A percentile compares a stretch with the other conserved stretches of the same genome.
These are phyloP conservation scores for Pherbina coryleti DNA, from an alignment of 2,888 invertebrate genomes.

Conservation along the genomic window DNA sequence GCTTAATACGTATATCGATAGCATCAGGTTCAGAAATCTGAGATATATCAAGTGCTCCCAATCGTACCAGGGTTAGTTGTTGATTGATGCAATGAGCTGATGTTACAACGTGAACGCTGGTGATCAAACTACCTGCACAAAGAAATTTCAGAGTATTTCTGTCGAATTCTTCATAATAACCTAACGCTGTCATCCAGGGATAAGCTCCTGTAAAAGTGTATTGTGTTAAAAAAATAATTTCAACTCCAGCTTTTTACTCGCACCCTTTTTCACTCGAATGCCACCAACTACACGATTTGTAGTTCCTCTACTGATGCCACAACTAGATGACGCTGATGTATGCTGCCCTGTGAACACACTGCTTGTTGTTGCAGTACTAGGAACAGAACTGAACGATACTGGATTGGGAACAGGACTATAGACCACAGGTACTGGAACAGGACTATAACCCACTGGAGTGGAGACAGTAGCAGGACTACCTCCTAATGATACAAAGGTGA, in stretches of 20 bases:
- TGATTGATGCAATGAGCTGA: conserved; percentile 73
- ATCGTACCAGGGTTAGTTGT: conserved; percentile 73
- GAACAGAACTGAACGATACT: neutral
- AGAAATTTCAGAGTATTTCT: conserved; percentile 72
- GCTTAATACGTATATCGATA: conserved; percentile 75
- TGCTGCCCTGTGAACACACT: neutral
- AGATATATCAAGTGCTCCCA: conserved; percentile 82
- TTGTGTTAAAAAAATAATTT: neutral
- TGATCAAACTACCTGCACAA: conserved; percentile 82
- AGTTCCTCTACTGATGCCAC: conserved; percentile 70
- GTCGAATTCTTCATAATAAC: conserved; percentile 70
- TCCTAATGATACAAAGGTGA: neutral
- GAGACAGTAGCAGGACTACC: neutral
- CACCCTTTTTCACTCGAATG: conserved; percentile 59
- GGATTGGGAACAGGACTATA: neutral
- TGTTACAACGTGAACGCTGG: conserved; percentile 78
- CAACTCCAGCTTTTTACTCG: neutral
- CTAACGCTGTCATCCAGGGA: conserved; percentile 89
- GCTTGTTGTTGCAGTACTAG: neutral
- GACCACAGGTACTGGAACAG: neutral
- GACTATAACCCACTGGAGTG: neutral
- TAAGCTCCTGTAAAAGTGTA: conserved; percentile 73
- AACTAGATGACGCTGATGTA: conserved; percentile 55
- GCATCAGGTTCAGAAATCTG: conserved; percentile 72
- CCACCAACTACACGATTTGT: conserved; percentile 74